Percentiles rank a stretch among this genome's conserved stretches.
phyloP scores from a whole-genome alignment of 2,888 invertebrate species.

The Eristalis tenax region DNA sequence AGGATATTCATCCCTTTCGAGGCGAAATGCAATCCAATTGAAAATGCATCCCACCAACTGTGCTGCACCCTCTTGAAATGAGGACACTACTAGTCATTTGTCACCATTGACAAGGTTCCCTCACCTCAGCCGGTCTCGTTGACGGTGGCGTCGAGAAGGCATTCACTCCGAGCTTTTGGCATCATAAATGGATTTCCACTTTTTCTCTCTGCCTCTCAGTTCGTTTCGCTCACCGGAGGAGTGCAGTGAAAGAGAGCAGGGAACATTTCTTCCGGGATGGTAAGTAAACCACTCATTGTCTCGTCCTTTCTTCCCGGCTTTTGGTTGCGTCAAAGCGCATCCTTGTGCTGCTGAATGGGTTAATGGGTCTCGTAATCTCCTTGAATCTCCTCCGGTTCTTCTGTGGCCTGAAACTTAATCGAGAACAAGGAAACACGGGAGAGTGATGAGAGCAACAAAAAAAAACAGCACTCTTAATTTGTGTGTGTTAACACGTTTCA shows the following conservation, averaged over 20 bases:
- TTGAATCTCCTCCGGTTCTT: constrained; percentile 9
- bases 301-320: constrained; percentile 21
- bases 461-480: background rate
- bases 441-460: background rate
- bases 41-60: background rate
- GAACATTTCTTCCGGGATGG: constrained; percentile 53
- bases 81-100: constrained; percentile 60
- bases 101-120: constrained; percentile 68
- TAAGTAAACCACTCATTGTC: constrained; percentile 26
- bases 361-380: constrained; percentile 57
- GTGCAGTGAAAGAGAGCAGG: background rate
- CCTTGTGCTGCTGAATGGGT: constrained; percentile 47
- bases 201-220: background rate
- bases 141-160: constrained; percentile 13
- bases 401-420: constrained; percentile 6
- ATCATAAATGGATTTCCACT: constrained; percentile 53
- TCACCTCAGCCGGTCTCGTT: constrained; percentile 45
- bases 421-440: background rate
- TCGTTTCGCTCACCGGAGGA: too few relatives aligned
- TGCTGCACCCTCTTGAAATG: constrained; percentile 26
- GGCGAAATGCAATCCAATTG: constrained; percentile 40
- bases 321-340: background rate
- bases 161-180: constrained; percentile 50
- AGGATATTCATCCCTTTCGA: constrained; percentile 13
- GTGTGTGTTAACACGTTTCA: constrained; percentile 48